Evolutionary conservation across 2,888 invertebrate genomes (phyloP).

Genomic region (Octonoba sinensis): DNA sequence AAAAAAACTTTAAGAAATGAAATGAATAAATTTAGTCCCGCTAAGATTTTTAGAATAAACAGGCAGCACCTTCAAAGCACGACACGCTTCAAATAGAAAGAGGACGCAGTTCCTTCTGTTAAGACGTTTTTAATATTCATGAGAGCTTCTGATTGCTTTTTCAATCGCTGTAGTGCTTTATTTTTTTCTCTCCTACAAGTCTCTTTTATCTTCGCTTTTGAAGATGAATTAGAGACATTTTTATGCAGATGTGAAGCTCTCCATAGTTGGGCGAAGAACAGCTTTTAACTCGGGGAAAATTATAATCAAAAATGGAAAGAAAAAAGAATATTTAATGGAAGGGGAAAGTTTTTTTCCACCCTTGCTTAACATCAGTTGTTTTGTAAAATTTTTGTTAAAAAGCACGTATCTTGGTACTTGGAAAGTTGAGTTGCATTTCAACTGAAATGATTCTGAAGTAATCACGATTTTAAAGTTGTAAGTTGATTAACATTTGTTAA

Average conservation of each 20-base stretch:
- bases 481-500: too few relatives aligned
- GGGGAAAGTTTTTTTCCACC: too few relatives aligned
- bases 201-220: slow-evolving; percentile 35
- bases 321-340: too few relatives aligned
- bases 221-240: slow-evolving; percentile 44
- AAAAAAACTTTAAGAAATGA: slow-evolving; percentile 32
- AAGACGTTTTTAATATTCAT: slow-evolving; percentile 57
- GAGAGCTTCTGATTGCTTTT: slow-evolving; percentile 54
- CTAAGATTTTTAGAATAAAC: slow-evolving; percentile 39
- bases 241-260: background rate
- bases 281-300: too few relatives aligned
- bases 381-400: too few relatives aligned
- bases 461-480: too few relatives aligned
- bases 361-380: too few relatives aligned
- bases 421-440: too few relatives aligned
- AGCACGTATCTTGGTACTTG: too few relatives aligned
- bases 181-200: slow-evolving; percentile 12
- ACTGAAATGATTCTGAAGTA: too few relatives aligned
- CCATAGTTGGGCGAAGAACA: too few relatives aligned
- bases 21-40: slow-evolving; percentile 56
- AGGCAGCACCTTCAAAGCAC: slow-evolving; percentile 14
- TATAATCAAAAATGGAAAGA: too few relatives aligned
- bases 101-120: slow-evolving; percentile 16
- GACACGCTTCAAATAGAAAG: slow-evolving; percentile 32
- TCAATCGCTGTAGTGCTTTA: slow-evolving; percentile 20